Evolutionary conservation across 2,888 invertebrate species (phyloP).

Genomic region (Polydesmus complanatus): DNA sequence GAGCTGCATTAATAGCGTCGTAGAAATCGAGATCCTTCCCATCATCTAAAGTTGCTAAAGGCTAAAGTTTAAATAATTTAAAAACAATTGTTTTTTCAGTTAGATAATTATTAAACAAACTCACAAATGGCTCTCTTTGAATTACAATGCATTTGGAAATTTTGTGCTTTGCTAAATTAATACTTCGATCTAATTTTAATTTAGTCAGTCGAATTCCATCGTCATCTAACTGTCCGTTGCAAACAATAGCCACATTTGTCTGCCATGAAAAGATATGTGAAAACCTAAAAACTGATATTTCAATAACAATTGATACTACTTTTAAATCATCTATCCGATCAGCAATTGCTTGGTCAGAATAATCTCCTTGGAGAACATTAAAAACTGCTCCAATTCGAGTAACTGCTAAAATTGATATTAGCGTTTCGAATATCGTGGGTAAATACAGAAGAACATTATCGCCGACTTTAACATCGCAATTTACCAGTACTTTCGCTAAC

Average conservation of each 20-base stretch:
- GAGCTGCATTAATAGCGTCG: conserved; percentile 47
- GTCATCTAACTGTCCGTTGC: neutral
- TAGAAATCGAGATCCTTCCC: conserved; percentile 57
- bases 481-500: neutral
- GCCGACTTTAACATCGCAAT: neutral
- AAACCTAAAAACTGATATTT: neutral
- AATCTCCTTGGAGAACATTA: neutral
- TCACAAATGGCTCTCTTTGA: neutral
- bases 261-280: neutral
- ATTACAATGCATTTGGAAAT: neutral
- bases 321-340: conserved; percentile 59
- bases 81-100: no score
- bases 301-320: conserved; percentile 28
- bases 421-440: conserved; percentile 3
- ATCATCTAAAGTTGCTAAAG: neutral
- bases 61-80: neutral
- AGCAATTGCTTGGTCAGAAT: conserved; percentile 26
- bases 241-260: neutral
- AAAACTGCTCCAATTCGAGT: conserved; percentile 1
- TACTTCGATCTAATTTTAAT: neutral
- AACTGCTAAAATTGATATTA: neutral
- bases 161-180: neutral
- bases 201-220: neutral
- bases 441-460: conserved; percentile 8
- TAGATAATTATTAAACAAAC: neutral